Conservation (phyloP, 2,113 vertebrate genomes). For the Ciconia maguari region DNA sequence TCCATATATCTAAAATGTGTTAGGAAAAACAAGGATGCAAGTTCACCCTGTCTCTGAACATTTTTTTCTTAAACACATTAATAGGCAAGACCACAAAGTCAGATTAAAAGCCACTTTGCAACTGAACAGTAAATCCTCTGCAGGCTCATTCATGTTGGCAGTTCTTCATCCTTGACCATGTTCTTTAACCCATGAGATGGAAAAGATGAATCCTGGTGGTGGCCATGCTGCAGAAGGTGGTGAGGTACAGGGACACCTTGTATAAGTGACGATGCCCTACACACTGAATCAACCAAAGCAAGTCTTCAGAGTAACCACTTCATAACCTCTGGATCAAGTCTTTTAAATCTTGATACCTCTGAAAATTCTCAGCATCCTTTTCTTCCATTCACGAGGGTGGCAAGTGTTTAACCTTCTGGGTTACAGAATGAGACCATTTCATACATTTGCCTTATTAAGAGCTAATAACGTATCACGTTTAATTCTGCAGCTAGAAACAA, state of each 20-base stretch:
- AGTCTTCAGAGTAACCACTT: background rate
- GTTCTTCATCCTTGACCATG: background rate
- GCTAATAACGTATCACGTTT: background rate
- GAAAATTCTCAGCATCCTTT: background rate
- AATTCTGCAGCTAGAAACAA: background rate
- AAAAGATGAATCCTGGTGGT: background rate
- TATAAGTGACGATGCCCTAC: accelerated
- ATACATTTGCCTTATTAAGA: background rate
- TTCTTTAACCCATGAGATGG: background rate
- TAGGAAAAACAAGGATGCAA: background rate
- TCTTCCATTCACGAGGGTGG: background rate
- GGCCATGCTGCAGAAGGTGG: background rate
- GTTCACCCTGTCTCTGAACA: background rate
- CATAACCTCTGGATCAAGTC: background rate
- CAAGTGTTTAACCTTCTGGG: background rate
- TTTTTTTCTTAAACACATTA: background rate
- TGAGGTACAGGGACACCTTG: background rate
- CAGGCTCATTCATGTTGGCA: background rate
- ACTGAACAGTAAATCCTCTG: background rate
- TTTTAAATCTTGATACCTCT: background rate
- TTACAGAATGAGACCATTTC: background rate
- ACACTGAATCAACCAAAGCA: background rate
- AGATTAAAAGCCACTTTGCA: slow-evolving; percentile 29
- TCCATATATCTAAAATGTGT: background rate
- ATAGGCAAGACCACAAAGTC: slow-evolving; percentile 16